These are phyloP conservation scores for Drosophila micromelanica DNA, from an alignment of 1,140 invertebrate genomes.

Conservation along the genomic window DNA sequence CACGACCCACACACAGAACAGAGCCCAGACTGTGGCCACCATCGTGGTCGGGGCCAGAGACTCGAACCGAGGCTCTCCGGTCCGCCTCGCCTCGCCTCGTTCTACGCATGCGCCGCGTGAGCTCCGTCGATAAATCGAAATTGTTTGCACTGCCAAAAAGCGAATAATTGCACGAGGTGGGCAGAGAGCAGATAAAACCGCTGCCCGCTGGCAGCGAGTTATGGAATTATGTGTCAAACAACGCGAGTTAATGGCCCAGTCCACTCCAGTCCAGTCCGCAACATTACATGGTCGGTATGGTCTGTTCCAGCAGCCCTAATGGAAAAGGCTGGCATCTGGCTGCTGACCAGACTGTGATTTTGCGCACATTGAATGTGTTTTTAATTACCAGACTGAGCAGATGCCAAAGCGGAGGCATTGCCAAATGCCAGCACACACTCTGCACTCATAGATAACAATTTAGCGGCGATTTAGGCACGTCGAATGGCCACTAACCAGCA, in stretches of 20 bases:
- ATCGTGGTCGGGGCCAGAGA: constrained; percentile 9
- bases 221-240: constrained; percentile 83
- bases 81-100: constrained; percentile 7
- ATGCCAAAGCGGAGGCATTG: constrained; percentile 53
- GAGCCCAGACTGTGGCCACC: constrained; percentile 30
- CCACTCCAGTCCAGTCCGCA: constrained; percentile 33
- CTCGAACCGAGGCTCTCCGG: not conserved
- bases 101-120: constrained; percentile 76
- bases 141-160: constrained; percentile 82
- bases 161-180: constrained; percentile 76
- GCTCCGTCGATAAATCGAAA: constrained; percentile 80
- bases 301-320: constrained; percentile 44
- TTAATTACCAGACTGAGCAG: constrained; percentile 72
- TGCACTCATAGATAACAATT: constrained; percentile 83
- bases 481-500: constrained; percentile 36
- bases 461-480: constrained; percentile 81
- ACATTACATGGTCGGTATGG: not conserved
- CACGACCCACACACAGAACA: constrained; percentile 72
- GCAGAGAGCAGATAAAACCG: constrained; percentile 27
- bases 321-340: constrained; percentile 49
- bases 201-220: constrained; percentile 59
- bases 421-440: constrained; percentile 74
- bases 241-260: constrained; percentile 74
- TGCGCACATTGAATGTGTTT: constrained; percentile 82
- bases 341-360: constrained; percentile 59